These are phyloP conservation scores for Eulemur mongoz DNA, from an alignment of 2,797 vertebrate genomes.

Conservation along the genomic window DNA sequence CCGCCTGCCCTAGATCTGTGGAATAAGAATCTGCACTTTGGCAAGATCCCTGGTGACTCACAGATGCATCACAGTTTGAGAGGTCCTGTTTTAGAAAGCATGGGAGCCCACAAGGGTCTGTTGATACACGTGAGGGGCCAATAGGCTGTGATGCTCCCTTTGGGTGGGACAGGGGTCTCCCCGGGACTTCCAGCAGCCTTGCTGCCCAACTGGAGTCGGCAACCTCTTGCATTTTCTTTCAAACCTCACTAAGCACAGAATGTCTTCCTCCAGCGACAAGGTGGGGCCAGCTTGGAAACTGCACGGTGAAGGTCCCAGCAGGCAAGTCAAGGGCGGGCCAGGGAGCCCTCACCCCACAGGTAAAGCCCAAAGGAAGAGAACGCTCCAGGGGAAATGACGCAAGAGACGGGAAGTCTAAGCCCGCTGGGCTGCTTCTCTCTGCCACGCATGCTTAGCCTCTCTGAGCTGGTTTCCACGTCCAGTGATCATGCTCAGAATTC, in stretches of 20 bases:
- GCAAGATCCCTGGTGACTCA: background rate
- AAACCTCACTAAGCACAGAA: background rate
- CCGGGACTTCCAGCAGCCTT: background rate
- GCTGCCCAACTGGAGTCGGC: rapidly evolving
- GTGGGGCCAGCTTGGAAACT: background rate
- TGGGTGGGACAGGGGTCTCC: background rate
- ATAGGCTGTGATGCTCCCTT: too few species aligned
- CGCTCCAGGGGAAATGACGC: too few species aligned
- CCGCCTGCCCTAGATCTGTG: rapidly evolving
- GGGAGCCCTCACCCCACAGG: background rate
- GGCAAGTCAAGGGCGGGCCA: background rate
- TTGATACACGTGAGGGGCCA: rapidly evolving
- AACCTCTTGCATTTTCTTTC: background rate
- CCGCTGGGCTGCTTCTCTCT: background rate
- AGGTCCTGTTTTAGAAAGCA: background rate
- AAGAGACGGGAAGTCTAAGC: too few species aligned
- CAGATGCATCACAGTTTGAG: background rate
- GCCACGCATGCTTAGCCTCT: background rate
- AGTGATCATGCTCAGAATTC: background rate
- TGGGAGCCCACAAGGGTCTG: rapidly evolving
- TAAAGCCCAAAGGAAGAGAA: too few species aligned
- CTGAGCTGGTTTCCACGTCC: background rate
- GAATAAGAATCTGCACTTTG: background rate
- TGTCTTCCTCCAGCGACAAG: background rate
- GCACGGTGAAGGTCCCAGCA: rapidly evolving